Evolutionary conservation across 2,113 vertebrate genomes (phyloP).

Genomic region (Xiphias gladius): DNA sequence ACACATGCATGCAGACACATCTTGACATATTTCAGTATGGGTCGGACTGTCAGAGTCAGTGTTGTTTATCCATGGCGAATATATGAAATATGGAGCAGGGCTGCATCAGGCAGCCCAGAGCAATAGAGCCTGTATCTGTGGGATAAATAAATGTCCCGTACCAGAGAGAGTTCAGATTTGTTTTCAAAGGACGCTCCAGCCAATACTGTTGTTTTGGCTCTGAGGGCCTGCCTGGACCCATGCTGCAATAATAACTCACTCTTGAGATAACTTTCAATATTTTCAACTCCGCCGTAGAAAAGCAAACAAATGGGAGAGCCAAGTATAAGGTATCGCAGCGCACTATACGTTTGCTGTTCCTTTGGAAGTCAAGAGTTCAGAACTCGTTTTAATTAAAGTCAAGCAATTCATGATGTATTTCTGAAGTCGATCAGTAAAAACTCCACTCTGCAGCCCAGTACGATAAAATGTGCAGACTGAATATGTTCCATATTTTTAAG

Average conservation of each 20-base stretch:
- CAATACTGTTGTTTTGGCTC: slow-evolving; percentile 76
- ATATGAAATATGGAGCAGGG: slow-evolving; percentile 63
- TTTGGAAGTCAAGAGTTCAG: slow-evolving; percentile 49
- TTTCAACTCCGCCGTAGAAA: slow-evolving; percentile 66
- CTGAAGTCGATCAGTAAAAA: slow-evolving; percentile 1
- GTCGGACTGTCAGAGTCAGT: slow-evolving; percentile 46
- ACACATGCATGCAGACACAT: slow-evolving; percentile 22
- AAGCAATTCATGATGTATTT: slow-evolving; percentile 35
- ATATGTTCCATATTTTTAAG: neutral
- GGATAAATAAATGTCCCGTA: slow-evolving; percentile 74
- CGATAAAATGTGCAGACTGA: neutral
- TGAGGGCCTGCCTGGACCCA: slow-evolving; percentile 64
- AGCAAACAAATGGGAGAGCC: slow-evolving; percentile 59
- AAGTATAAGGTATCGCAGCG: slow-evolving; percentile 15
- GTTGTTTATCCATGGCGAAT: slow-evolving; percentile 63
- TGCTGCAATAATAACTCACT: slow-evolving; percentile 75
- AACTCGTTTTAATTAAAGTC: slow-evolving; percentile 37
- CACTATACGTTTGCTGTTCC: neutral
- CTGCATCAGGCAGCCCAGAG: slow-evolving; percentile 61
- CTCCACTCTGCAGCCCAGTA: neutral
- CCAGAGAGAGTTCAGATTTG: slow-evolving; percentile 74
- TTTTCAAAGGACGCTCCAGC: slow-evolving; percentile 73
- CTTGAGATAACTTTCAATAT: slow-evolving; percentile 76
- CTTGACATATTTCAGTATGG: slow-evolving; percentile 45
- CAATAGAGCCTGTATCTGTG: slow-evolving; percentile 47